phyloP scores from a whole-genome alignment of 2,888 invertebrate genomes.

The Cheilosia urbana region DNA sequence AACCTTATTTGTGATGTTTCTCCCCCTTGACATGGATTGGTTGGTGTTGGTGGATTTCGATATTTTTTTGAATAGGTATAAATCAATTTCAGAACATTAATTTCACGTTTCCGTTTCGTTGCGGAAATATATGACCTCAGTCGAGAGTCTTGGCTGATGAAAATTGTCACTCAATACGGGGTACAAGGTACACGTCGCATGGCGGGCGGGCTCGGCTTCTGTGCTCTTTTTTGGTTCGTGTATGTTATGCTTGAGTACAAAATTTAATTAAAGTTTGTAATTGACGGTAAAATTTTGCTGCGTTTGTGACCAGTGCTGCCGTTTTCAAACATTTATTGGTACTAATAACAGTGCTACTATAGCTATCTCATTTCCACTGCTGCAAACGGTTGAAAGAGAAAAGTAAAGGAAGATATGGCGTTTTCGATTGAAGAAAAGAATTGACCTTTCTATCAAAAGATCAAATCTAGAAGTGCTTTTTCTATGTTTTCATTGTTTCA shows the following conservation, averaged over 20 bases:
- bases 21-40: conserved; percentile 5
- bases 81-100: conserved; percentile 55
- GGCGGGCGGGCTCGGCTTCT: background rate
- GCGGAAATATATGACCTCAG: conserved; percentile 46
- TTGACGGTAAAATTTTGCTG: background rate
- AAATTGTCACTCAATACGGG: background rate
- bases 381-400: no score
- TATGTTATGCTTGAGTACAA: background rate
- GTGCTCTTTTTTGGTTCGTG: background rate
- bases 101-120: conserved; percentile 36
- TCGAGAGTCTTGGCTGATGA: conserved; percentile 7
- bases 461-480: no score
- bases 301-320: no score
- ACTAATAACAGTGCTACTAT: no score
- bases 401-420: no score
- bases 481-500: no score
- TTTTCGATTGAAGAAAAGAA: no score
- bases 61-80: background rate
- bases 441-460: no score
- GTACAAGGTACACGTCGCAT: background rate
- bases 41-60: conserved; percentile 7
- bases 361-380: no score
- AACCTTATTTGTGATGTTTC: conserved; percentile 19
- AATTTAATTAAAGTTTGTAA: conserved; percentile 11
- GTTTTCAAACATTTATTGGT: no score